phyloP scores from a whole-genome alignment of 2,888 invertebrate species.

The Mythimna impura region DNA sequence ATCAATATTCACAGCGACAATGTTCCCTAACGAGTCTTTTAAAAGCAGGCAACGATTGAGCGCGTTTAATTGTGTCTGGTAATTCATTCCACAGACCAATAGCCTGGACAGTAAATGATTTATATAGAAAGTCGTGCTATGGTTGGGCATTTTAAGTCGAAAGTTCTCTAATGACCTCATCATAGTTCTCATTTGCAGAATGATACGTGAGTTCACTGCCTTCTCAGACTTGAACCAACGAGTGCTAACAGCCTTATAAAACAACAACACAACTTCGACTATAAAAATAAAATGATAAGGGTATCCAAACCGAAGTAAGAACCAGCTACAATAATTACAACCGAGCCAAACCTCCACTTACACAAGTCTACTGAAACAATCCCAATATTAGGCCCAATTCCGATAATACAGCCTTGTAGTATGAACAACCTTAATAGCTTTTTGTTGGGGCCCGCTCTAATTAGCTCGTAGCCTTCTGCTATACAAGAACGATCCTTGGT shows the following conservation, averaged over 20 bases:
- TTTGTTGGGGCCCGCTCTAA: constrained; percentile 62
- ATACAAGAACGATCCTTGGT: constrained; percentile 45
- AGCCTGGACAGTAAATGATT: too few species aligned
- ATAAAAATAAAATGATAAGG: constrained; percentile 29
- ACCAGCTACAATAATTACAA: constrained; percentile 27
- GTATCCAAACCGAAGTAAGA: background rate
- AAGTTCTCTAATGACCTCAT: too few species aligned
- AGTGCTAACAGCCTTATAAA: background rate
- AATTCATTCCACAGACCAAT: too few species aligned
- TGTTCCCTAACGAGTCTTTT: too few species aligned
- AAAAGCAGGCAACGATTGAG: too few species aligned
- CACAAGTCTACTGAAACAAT: constrained; percentile 29
- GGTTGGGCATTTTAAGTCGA: too few species aligned
- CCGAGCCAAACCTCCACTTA: constrained; percentile 12
- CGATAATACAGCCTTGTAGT: constrained; percentile 56
- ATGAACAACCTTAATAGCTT: constrained; percentile 61
- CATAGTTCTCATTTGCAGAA: too few species aligned
- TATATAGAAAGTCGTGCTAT: too few species aligned
- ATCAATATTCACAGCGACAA: too few species aligned
- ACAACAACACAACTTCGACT: background rate
- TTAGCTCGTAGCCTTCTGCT: constrained; percentile 58
- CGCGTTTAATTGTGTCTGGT: too few species aligned
- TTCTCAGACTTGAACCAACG: background rate
- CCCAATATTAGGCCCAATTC: constrained; percentile 47
- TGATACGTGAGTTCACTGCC: background rate